These are phyloP conservation scores for Pelobates cultripes DNA, from an alignment of 2,797 vertebrate genomes.

Conservation along the genomic window DNA sequence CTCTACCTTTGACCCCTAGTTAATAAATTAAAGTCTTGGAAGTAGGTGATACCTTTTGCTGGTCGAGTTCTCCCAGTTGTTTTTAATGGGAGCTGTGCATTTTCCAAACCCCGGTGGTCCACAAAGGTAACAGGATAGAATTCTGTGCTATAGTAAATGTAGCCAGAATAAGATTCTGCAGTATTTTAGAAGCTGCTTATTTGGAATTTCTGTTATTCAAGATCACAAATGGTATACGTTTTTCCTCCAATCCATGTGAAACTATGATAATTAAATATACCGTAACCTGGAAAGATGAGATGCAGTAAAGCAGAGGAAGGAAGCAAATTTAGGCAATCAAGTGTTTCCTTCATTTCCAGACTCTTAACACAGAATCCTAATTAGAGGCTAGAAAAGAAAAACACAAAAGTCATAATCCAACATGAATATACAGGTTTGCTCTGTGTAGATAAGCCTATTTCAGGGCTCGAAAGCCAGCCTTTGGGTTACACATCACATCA, in stretches of 20 bases:
- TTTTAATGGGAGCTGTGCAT: no score
- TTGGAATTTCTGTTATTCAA: background rate
- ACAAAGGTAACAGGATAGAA: no score
- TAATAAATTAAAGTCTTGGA: no score
- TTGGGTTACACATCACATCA: no score
- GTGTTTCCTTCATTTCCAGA: background rate
- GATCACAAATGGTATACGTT: background rate
- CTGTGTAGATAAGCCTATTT: background rate
- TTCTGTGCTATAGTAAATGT: no score
- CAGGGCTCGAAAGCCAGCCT: background rate
- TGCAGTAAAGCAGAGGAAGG: background rate
- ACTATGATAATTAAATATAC: background rate
- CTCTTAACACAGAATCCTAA: slow-evolving; percentile 19
- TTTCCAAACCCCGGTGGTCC: no score
- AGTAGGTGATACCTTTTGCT: no score
- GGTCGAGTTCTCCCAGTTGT: no score
- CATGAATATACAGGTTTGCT: background rate
- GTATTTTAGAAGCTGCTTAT: no score
- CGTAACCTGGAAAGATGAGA: background rate
- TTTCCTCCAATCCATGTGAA: background rate
- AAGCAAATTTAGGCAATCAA: background rate
- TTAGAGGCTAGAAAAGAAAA: background rate
- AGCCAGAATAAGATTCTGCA: no score
- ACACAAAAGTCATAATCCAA: background rate
- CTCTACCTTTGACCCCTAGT: no score